Conservation (phyloP, 2,888 invertebrate genomes). For the Drosophila limbata region DNA sequence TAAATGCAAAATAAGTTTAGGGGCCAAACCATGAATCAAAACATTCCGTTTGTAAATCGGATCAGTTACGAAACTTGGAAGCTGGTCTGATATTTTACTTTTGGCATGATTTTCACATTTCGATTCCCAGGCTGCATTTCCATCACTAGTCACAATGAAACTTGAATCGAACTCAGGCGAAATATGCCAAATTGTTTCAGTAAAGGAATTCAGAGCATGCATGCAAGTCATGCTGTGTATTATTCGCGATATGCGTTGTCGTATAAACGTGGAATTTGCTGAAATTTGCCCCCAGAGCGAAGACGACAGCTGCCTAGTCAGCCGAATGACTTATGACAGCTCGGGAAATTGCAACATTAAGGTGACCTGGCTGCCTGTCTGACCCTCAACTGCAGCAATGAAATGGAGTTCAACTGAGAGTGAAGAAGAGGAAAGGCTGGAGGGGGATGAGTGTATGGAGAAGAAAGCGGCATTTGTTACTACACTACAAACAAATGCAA, state of each 20-base stretch:
- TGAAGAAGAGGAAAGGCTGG: not conserved
- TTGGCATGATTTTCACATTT: no score
- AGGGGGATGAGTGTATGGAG: not conserved
- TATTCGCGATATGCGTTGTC: conserved; percentile 4
- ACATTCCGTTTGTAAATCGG: no score
- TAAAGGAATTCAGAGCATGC: not conserved
- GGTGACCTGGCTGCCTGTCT: conserved; percentile 41
- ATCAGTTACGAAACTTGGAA: no score
- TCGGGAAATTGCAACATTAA: conserved; percentile 58
- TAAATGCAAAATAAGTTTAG: no score
- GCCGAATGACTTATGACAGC: conserved; percentile 67
- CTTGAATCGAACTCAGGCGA: not conserved
- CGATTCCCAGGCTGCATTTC: no score
- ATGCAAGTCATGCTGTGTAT: conserved; percentile 13
- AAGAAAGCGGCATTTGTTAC: conserved; percentile 11
- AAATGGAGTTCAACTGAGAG: conserved; percentile 41
- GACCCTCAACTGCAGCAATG: conserved; percentile 6
- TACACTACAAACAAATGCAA: conserved; percentile 46
- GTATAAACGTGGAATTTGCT: conserved; percentile 11
- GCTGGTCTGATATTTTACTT: no score
- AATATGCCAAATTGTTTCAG: not conserved
- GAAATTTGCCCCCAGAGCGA: conserved; percentile 17
- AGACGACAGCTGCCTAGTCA: conserved; percentile 60
- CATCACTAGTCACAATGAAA: no score
- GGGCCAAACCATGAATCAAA: no score